phyloP scores from a whole-genome alignment of 2,113 vertebrate genomes.

The Oryctolagus cuniculus region DNA sequence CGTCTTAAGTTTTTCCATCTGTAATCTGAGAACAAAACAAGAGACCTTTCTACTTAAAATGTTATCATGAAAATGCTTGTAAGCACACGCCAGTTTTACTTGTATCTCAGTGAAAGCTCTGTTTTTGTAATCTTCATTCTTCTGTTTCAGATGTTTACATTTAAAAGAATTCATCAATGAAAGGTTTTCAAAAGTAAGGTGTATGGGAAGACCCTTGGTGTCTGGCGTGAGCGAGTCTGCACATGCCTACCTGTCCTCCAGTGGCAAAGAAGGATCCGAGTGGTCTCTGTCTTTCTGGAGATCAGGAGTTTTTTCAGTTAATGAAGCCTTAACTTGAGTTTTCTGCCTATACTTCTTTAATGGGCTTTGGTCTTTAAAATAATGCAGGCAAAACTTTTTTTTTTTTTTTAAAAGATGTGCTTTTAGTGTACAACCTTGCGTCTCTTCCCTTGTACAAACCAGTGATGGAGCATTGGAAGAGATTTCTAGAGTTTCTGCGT shows the following conservation, averaged over 20 bases:
- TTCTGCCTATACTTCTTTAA: conserved; percentile 4
- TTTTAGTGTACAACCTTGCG: conserved; percentile 32
- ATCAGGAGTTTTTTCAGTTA: neutral
- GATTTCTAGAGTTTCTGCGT: conserved; percentile 37
- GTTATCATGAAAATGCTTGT: conserved; percentile 5
- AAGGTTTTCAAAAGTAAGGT: neutral
- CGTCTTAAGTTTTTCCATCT: conserved; percentile 50
- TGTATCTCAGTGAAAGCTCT: conserved; percentile 45
- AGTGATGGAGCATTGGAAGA: conserved; percentile 40
- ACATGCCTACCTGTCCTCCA: neutral
- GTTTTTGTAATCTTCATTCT: conserved; percentile 30
- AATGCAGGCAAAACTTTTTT: neutral
- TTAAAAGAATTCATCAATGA: neutral
- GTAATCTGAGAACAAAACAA: conserved; percentile 57
- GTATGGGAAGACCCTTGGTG: neutral
- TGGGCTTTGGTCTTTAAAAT: conserved; percentile 45
- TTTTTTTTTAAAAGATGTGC: neutral
- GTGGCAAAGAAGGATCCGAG: neutral
- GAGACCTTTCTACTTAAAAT: conserved; percentile 14
- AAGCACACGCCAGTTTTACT: conserved; percentile 9
- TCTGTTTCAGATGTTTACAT: neutral
- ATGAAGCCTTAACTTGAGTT: conserved; percentile 6
- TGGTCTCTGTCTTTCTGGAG: neutral
- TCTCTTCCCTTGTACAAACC: neutral
- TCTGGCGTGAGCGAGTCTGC: neutral